These are phyloP conservation scores for Drepana arcuata DNA, from an alignment of 1,140 invertebrate genomes.

Conservation along the genomic window DNA sequence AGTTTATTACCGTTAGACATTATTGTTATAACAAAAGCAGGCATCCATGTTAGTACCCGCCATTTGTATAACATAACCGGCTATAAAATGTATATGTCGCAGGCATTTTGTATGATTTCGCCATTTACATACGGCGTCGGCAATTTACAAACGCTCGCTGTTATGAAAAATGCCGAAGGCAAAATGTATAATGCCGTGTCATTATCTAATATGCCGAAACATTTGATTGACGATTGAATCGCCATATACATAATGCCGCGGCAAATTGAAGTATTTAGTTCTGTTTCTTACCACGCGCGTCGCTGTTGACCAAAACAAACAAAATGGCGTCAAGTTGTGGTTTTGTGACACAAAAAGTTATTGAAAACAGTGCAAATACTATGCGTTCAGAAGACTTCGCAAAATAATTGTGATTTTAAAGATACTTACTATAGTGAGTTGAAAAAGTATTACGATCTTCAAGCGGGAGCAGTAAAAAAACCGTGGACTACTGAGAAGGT, in stretches of 20 bases:
- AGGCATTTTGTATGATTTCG: background rate
- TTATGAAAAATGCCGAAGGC: background rate
- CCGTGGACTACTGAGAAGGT: background rate
- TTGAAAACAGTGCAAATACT: too few relatives aligned
- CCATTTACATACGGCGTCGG: background rate
- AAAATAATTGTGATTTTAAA: too few relatives aligned
- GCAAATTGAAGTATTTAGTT: too few relatives aligned
- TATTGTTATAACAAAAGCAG: conserved; percentile 23
- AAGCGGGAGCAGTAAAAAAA: background rate
- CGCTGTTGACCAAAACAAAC: too few relatives aligned
- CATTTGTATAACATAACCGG: conserved; percentile 20
- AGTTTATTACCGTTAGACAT: conserved; percentile 17
- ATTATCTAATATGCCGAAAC: too few relatives aligned
- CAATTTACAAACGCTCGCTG: background rate
- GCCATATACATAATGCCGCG: too few relatives aligned
- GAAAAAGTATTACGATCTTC: background rate
- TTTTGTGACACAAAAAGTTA: too few relatives aligned
- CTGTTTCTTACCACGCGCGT: too few relatives aligned
- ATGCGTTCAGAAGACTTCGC: too few relatives aligned
- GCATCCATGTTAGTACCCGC: conserved; percentile 15
- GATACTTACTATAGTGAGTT: background rate
- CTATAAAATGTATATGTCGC: background rate
- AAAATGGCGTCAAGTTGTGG: too few relatives aligned
- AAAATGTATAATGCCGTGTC: too few relatives aligned
- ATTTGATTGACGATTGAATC: too few relatives aligned